Evolutionary conservation across 2,797 vertebrate genomes (phyloP).

Genomic region (Periparus ater): DNA sequence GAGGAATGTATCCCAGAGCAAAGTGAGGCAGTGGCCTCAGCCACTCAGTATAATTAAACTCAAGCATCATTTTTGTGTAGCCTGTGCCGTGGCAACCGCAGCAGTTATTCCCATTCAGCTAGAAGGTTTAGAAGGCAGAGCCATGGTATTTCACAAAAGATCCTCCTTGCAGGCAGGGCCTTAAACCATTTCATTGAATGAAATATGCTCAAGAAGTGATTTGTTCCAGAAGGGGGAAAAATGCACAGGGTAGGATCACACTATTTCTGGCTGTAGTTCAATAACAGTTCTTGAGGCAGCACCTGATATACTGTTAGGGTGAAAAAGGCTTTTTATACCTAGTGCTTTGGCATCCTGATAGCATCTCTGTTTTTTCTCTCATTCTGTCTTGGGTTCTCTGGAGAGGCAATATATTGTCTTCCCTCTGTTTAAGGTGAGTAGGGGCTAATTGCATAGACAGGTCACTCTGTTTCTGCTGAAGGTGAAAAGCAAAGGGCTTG

Average conservation of each 20-base stretch:
- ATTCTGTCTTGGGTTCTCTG: background rate
- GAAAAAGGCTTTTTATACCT: background rate
- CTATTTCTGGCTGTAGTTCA: conserved; percentile 4
- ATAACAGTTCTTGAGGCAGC: conserved; percentile 4
- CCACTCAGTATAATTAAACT: conserved; percentile 52
- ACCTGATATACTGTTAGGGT: background rate
- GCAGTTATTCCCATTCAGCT: conserved; percentile 36
- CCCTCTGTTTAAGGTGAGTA: conserved; percentile 16
- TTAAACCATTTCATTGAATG: conserved; percentile 38
- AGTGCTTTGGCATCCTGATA: conserved; percentile 7
- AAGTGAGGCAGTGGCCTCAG: conserved; percentile 15
- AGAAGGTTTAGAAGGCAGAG: conserved; percentile 3
- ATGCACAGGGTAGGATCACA: background rate
- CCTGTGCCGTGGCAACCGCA: background rate
- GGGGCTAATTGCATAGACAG: conserved; percentile 19
- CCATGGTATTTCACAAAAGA: conserved; percentile 1
- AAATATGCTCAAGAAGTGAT: background rate
- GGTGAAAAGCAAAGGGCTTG: conserved; percentile 2
- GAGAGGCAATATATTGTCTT: conserved; percentile 21
- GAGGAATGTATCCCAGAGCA: background rate
- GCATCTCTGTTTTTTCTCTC: background rate
- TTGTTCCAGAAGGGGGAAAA: background rate
- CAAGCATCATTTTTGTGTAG: conserved; percentile 28
- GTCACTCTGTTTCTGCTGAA: conserved; percentile 20
- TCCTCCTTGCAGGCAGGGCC: background rate